Evolutionary conservation across 2,797 vertebrate species (phyloP), one percentile per base, ranked within the genome.

Genomic region (Ataeniobius toweri): DNA sequence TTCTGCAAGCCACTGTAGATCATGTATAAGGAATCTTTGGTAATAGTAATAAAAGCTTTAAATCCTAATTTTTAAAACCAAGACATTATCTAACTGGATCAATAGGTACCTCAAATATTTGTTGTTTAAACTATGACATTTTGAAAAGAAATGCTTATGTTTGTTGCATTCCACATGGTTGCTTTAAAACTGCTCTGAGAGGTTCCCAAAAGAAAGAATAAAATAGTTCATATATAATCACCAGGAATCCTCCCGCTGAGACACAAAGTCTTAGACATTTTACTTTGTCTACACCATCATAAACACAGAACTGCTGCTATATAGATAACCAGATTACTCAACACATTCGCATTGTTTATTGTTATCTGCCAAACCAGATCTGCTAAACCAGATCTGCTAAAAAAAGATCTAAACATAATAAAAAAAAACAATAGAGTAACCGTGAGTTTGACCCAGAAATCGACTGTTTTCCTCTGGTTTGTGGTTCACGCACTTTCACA

Each of bases 191-290:
- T 26, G 26, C 3, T n/a, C 41, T 26, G 16, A 46, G 24, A 69
- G 13, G 67, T 70, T 70, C 16, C 41, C 44, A 70, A 70, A 48
- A 48, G 24, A 53, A 22, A 48, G 31, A 77, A 83, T 22, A 59
- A 59, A 73, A n/a, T 63, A 46, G 74, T 0, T 26, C 65, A 59
- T 50, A 46, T 50, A 80, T 68, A 28, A 61, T 81, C n/a, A 73
- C n/a, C 9, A 75, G 28, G 31, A 80, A 0, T 3, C 73, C 31
- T 22, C 79, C 63, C 28, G n/a, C 63, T 72, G 48, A 2, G 16
- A 58, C 1, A 5, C 1, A 73, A 26, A 58, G 12, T 26, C 24
- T 61, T 24, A 28, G 63, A 55, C 24, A 55, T n/a, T 68, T 58
- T 24, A 16, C 20, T 77, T 58, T 36, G 44, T 74, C 63, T 63